These are phyloP conservation scores for Tachystola acroxantha DNA, from an alignment of 2,888 invertebrate species.

Conservation along the genomic window DNA sequence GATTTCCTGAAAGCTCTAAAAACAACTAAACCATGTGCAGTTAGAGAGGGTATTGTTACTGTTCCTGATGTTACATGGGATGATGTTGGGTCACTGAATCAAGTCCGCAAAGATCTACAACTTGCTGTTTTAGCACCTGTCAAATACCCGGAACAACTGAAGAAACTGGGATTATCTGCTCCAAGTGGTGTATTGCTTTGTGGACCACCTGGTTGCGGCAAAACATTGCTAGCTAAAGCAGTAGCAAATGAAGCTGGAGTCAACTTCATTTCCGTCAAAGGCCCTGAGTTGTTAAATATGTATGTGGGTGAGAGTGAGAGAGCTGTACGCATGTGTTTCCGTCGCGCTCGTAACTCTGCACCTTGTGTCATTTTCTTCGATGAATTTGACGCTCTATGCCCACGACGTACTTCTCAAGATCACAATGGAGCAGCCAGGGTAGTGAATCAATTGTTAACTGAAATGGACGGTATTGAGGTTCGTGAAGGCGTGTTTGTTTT, in stretches of 20 bases:
- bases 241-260: slow-evolving; percentile 99
- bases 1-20: slow-evolving; percentile 90
- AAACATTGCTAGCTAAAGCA: slow-evolving; percentile 98
- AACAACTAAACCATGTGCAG: slow-evolving; percentile 93
- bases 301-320: slow-evolving; percentile 99
- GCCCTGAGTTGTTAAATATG: slow-evolving; percentile 98
- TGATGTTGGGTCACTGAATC: slow-evolving; percentile 94
- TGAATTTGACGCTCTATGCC: slow-evolving; percentile 97
- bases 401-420: slow-evolving; percentile 87
- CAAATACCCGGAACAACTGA: slow-evolving; percentile 88
- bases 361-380: slow-evolving; percentile 99
- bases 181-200: slow-evolving; percentile 95
- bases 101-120: slow-evolving; percentile 93
- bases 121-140: slow-evolving; percentile 95
- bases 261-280: slow-evolving; percentile 99
- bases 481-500: slow-evolving; percentile 95
- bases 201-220: slow-evolving; percentile 98
- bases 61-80: slow-evolving; percentile 98
- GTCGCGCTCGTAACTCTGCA: slow-evolving; percentile 94
- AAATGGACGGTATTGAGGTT: slow-evolving; percentile 98
- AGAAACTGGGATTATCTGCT: slow-evolving; percentile 85
- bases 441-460: slow-evolving; percentile 97
- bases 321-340: slow-evolving; percentile 97
- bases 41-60: slow-evolving; percentile 97
- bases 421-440: slow-evolving; percentile 88